Evolutionary conservation across 2,797 vertebrate species (phyloP).

Genomic region (Enteromius fasciolatus): DNA sequence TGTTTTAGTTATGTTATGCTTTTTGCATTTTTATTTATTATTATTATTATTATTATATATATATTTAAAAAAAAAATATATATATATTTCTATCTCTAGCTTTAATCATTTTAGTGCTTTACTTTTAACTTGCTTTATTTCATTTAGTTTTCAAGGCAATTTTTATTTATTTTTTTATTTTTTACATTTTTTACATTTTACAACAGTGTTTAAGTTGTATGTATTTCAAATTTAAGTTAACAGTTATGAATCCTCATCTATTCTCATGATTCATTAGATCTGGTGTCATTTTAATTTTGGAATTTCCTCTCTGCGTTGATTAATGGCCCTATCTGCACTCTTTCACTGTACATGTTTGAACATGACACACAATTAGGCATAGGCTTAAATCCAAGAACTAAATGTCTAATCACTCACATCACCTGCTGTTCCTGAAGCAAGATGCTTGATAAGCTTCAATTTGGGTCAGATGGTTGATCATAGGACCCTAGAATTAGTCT

Average conservation of each 20-base stretch:
- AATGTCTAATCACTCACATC: slow-evolving; percentile 23
- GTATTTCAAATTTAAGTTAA: background rate
- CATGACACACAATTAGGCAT: slow-evolving; percentile 9
- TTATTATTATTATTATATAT: too few relatives aligned
- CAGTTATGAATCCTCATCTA: background rate
- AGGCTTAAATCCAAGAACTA: slow-evolving; percentile 13
- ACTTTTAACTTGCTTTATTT: too few relatives aligned
- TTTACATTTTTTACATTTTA: too few relatives aligned
- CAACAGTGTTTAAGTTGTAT: too few relatives aligned
- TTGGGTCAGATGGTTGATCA: background rate
- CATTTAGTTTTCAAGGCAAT: too few relatives aligned
- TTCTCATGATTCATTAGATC: background rate
- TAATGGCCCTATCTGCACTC: background rate
- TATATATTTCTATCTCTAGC: too few relatives aligned
- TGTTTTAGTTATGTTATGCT: too few relatives aligned
- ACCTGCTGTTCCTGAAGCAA: slow-evolving; percentile 9
- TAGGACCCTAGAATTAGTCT: background rate
- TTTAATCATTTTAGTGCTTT: too few relatives aligned
- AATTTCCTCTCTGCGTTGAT: background rate
- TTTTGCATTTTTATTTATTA: too few relatives aligned
- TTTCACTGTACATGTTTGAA: slow-evolving; percentile 3
- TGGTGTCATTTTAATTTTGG: background rate
- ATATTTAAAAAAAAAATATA: too few relatives aligned
- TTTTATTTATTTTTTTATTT: too few relatives aligned
- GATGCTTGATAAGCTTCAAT: slow-evolving; percentile 24